Evolutionary conservation across 2,113 vertebrate genomes (phyloP), one percentile per base, ranked within the genome.

Genomic region (Limanda limanda): DNA sequence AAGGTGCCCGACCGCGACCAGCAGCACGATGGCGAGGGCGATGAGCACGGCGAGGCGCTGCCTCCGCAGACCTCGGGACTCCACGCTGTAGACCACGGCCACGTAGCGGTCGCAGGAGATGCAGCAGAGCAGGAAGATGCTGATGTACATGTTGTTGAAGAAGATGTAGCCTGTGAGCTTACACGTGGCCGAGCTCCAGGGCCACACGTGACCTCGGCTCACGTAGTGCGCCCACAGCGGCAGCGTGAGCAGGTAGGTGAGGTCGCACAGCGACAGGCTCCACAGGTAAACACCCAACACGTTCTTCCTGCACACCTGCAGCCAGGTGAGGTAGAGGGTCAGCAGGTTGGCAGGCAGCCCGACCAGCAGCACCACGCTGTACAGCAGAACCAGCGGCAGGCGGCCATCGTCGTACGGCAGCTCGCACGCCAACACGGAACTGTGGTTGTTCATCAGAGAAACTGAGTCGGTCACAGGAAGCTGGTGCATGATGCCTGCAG

Each of bases 121-220:
- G 87, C 95, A 97, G 90, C 96, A 97, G 8, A 98, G 90, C 60
- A 98, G 87, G 21, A 98, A 93, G 86, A 97, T 96, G 91, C 97
- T 98, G 86, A 96, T 56, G 75, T 98, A 98, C 86, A 98, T 95
- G 90, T 96, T 98, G 92, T 91, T 97, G 94, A 97, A 98, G 71
- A 98, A 98, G 69, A 98, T 64, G 84, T 91, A 98, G 78, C 94
- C 96, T 0, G 92, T 96, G 15, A 91, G 1, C 64, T 11, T 88
- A 84, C 97, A 98, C 27, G 90, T 51, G 0, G 0, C 0, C 0
- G 0, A 3, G 15, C 85, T 48, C 92, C 96, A 93, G 0, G 0
- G 37, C 97, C 97, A 98, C 0, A 0, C 0, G 80, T 96, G 96
- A 0, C 5, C 0, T 0, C 71, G 27, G 71, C 55, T 68, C 20